Base-by-base conservation (phyloP, 2,888 invertebrate species). In the Meiosimyza decipiens region DNA sequence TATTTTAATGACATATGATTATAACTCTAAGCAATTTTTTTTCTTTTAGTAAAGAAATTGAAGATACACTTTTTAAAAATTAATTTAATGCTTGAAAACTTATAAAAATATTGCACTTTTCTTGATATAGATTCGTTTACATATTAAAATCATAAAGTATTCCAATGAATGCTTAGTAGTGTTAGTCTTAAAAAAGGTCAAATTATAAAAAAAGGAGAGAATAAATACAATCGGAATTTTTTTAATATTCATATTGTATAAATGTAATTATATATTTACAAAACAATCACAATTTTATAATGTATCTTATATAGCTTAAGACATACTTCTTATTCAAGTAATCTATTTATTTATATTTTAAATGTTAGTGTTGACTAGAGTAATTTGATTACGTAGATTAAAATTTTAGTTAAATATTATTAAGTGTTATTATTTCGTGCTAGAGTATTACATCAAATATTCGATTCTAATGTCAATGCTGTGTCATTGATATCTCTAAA, bases 211-310 rank as follows among this genome's bases (percentile, higher is more conserved):
- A 6, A 9, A 40, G 6, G 1, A 4, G 9, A 6, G 5, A 2
- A 2, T 40, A 40, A 7, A 40, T 40, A 6, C 1, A 40, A 4
- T 1, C 40, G 1, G 1, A 40, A 4, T 4, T 40, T 47, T 47
- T 47, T 3, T 40, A 7, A 33, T 22, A 28, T 22, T n/a, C 33
- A 12, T 4, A n/a, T 13, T 65, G n/a, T 28, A 54, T 66, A 54
- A 40, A 7, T 51, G 7, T 15, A 66, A 33, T 28, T 11, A 54
- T 18, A 40, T 47, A 49, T 16, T 62, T 62, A 82, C 80, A 82
- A 82, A 81, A 81, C 80, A 81, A 80, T 81, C 50, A 28, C 28
- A 59, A 49, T 80, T 81, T 78, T 79, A 82, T 80, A 82, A 62
- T 63, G 22, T 33, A 16, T 47, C 57, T 22, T 71, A 12, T 63